A percentile compares a stretch with the other conserved stretches of the same genome.
Conservation (phyloP, 1,140 invertebrate species). For the Ceratosolen solmsi region DNA sequence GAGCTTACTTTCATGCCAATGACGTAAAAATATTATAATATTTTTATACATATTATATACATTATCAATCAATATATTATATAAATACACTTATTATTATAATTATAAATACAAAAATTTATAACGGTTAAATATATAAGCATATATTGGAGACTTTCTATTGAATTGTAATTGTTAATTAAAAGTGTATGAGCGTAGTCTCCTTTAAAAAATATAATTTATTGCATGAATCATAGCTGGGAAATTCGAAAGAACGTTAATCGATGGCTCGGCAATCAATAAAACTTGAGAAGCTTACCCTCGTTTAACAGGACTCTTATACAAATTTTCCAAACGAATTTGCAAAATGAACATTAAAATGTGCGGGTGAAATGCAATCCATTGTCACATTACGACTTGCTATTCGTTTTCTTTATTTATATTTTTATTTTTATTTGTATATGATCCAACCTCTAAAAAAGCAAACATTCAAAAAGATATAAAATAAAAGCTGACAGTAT, state of each 20-base stretch:
- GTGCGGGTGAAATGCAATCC: slow-evolving; percentile 29
- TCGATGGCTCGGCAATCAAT: neutral
- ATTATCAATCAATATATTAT: no score
- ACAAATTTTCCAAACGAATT: slow-evolving; percentile 50
- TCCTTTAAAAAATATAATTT: no score
- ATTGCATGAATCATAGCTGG: neutral
- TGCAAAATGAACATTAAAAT: slow-evolving; percentile 48
- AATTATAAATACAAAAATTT: no score
- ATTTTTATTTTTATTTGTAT: neutral
- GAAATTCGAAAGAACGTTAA: neutral
- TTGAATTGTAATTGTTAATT: no score
- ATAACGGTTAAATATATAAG: no score
- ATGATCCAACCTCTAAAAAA: neutral
- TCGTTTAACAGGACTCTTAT: slow-evolving; percentile 9
- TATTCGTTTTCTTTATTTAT: neutral
- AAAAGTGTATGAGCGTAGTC: no score
- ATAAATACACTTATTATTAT: no score
- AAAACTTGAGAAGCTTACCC: neutral
- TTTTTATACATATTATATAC: no score
- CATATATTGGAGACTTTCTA: no score
- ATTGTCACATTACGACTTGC: neutral
- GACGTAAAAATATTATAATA: no score
- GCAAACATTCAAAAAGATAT: neutral
- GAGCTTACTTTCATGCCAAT: no score
- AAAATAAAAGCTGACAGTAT: slow-evolving; percentile 23